Conservation (phyloP, 2,797 vertebrate genomes). For the Chiroxiphia lanceolata region DNA sequence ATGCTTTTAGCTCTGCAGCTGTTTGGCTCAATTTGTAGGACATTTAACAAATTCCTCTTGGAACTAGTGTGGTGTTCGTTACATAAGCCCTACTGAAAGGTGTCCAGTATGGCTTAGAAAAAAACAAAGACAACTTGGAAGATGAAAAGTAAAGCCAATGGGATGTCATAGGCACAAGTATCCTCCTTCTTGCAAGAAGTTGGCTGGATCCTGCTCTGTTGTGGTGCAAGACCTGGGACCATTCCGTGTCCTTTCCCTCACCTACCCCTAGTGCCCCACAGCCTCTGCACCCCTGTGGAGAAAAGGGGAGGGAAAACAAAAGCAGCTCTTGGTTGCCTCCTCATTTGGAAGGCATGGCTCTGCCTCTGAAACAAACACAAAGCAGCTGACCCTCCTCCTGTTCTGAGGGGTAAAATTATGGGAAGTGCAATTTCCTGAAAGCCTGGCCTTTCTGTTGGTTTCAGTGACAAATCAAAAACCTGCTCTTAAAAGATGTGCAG, state of each 20-base stretch:
- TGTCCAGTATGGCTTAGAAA: not conserved
- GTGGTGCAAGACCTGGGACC: not conserved
- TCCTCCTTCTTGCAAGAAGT: not conserved
- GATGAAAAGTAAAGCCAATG: fast-evolving
- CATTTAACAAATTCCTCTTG: not conserved
- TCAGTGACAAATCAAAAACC: not conserved
- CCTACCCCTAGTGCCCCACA: fast-evolving
- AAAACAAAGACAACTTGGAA: not conserved
- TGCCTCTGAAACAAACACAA: not conserved
- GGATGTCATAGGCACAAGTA: not conserved
- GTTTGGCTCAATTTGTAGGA: not conserved
- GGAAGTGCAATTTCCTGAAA: not conserved
- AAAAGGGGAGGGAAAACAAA: not conserved
- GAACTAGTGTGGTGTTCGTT: not conserved
- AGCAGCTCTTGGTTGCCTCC: fast-evolving
- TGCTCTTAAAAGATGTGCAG: not conserved
- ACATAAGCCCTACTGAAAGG: not conserved
- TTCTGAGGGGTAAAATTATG: not conserved
- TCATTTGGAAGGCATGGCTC: not conserved
- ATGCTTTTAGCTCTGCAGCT: not conserved
- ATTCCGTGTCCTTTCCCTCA: not conserved
- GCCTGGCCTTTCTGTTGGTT: not conserved
- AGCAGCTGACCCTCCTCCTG: not conserved
- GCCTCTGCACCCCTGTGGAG: fast-evolving
- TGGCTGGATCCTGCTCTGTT: not conserved